Percentiles rank a stretch among this genome's conserved stretches.
Conservation (phyloP, 2,797 vertebrate species). For the Schizopygopsis pylzovi region DNA sequence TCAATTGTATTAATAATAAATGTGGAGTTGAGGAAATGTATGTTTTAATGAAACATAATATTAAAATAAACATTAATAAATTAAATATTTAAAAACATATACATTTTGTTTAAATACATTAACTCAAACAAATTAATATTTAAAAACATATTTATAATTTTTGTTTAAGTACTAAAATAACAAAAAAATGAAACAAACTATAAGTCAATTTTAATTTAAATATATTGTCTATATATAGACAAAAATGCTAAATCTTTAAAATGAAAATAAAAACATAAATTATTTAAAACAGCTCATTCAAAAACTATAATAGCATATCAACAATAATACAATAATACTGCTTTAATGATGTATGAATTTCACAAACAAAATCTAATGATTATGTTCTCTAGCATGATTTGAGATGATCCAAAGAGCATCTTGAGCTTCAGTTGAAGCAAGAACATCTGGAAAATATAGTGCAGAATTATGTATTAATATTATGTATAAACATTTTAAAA, state of each 20-base stretch:
- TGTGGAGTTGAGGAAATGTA: no score
- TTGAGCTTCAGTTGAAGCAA: not conserved
- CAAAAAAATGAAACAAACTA: not conserved
- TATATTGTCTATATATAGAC: no score
- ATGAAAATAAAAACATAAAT: not conserved
- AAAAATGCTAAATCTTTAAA: not conserved
- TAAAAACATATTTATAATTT: not conserved
- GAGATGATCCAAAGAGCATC: not conserved
- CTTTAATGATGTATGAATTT: not conserved
- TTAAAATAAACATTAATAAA: not conserved
- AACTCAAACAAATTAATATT: not conserved
- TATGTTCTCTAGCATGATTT: not conserved
- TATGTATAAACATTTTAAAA: not conserved
- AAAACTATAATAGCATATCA: not conserved
- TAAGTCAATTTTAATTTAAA: not conserved
- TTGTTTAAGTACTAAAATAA: not conserved
- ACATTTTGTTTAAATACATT: no score
- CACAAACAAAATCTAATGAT: not conserved
- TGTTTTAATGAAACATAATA: no score
- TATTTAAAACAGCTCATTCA: not conserved
- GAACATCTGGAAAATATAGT: constrained; percentile 3
- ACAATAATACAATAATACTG: no score
- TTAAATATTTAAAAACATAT: not conserved
- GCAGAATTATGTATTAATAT: not conserved
- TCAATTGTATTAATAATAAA: not conserved